Evolutionary conservation across 2,888 invertebrate species (phyloP).

Genomic region (Rotaria sp.): DNA sequence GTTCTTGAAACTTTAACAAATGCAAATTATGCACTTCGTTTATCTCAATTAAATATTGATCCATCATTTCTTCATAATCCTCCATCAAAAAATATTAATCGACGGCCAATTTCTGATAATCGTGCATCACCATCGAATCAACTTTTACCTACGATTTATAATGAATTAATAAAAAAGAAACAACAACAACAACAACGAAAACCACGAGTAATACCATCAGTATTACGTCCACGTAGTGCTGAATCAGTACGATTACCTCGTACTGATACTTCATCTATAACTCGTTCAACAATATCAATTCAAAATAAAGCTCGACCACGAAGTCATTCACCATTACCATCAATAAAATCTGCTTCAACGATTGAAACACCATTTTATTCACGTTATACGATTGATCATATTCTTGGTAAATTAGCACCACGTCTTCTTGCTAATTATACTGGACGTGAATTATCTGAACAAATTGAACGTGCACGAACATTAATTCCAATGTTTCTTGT

Average conservation of each 20-base stretch:
- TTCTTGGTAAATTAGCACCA: background rate
- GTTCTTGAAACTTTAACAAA: background rate
- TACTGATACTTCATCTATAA: background rate
- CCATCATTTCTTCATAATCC: background rate
- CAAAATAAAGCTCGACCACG: conserved; percentile 3
- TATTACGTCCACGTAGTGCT: conserved; percentile 21
- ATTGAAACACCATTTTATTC: conserved; percentile 7
- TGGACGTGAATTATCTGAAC: background rate
- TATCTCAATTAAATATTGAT: conserved; percentile 1
- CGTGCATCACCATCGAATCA: background rate
- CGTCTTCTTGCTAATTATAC: background rate
- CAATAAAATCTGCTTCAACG: background rate
- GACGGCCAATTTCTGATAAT: background rate
- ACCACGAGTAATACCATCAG: background rate
- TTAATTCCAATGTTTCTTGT: conserved; percentile 3
- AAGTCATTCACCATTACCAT: conserved; percentile 27
- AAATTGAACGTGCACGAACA: conserved; percentile 15
- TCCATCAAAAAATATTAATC: background rate
- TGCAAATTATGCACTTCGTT: background rate
- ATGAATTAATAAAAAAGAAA: conserved; percentile 9
- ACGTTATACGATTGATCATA: conserved; percentile 10
- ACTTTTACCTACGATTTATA: background rate
- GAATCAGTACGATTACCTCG: conserved; percentile 13
- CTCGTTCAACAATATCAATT: background rate
- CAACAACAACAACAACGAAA: background rate